Evolutionary conservation across 2,888 invertebrate genomes (phyloP), one percentile per base, ranked within the genome.

Genomic region (Andrena bicolor): DNA sequence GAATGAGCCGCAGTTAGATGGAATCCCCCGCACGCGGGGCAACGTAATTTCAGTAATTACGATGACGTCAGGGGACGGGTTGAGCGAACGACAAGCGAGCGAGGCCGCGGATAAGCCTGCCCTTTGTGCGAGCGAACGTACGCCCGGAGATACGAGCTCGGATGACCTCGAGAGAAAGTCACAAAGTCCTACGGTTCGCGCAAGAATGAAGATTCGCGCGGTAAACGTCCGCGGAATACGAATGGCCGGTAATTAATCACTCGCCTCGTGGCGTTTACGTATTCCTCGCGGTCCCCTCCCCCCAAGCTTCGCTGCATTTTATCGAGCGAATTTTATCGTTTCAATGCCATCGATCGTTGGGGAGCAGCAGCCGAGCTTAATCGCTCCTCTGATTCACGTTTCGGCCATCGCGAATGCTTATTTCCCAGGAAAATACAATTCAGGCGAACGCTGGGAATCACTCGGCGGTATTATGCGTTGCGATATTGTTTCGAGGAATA

Each of bases 31-130:
- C 56, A 1, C 74, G 56, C 69, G 32, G 30, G 61, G 51, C 76
- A 63, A 51, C 74, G 80, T 80, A 80, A 85, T 83, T 86, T 83
- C 60, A 72, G 78, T 86, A 86, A 86, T 85, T 85, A 81, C 73
- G 56, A 71, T 81, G 85, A 85, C 86, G 85, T 86, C 86, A 79
- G 63, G 64, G 41, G 73, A 60, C 74, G 68, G 74, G 73, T 79
- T 71, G 66, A 68, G 76, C 13, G 76, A 60, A 73, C 71, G 60
- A 41, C 74, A 68, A 68, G 77, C 71, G 73, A 56, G 75, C 61
- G 71, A 68, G 71, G 74, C 56, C 30, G 48, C 66, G 71, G 63
- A 82, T 77, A 76, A 72, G 70, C 51, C 2, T 26, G 10, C n/a
- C 51, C 64, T 79, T 79, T 79, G 64, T 79, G 64, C 61, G 23